Evolutionary conservation across 2,888 invertebrate species (phyloP).

Genomic region (Acrocera orbiculus): DNA sequence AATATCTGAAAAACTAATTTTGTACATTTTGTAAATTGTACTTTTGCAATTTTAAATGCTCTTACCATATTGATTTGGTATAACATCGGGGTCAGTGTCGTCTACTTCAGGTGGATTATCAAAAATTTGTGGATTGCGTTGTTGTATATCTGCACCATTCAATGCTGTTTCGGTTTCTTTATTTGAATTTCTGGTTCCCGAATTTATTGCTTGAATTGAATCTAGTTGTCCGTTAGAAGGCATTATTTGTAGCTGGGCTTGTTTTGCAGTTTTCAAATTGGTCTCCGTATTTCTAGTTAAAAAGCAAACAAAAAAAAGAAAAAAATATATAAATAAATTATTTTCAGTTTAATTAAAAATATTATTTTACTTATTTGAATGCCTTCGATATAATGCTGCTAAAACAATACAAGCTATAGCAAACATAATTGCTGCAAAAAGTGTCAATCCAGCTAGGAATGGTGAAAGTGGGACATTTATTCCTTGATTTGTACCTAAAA

Average conservation of each 20-base stretch:
- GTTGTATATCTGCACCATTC: conserved; percentile 32
- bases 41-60: no score
- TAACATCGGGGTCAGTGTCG: conserved; percentile 73
- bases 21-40: no score
- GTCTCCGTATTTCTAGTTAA: conserved; percentile 26
- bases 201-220: conserved; percentile 23
- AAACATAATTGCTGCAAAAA: conserved; percentile 56
- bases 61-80: conserved; percentile 75
- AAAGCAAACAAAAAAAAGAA: background rate
- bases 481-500: conserved; percentile 42
- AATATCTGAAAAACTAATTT: no score
- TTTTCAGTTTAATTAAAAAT: no score
- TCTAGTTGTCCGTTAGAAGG: conserved; percentile 32
- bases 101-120: conserved; percentile 30
- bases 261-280: conserved; percentile 31
- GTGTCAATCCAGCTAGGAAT: conserved; percentile 55
- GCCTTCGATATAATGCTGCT: conserved; percentile 51
- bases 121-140: conserved; percentile 31
- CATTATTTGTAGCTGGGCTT: conserved; percentile 29
- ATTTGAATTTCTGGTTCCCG: conserved; percentile 20
- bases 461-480: conserved; percentile 52
- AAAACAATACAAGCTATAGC: conserved; percentile 60
- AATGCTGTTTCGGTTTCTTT: conserved; percentile 14
- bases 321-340: no score
- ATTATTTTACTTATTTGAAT: conserved; percentile 36